A percentile compares a stretch with the other conserved stretches of the same genome.
Evolutionary conservation across 2,113 vertebrate species (phyloP).

Genomic region (Petrocephalus microphthalmus): DNA sequence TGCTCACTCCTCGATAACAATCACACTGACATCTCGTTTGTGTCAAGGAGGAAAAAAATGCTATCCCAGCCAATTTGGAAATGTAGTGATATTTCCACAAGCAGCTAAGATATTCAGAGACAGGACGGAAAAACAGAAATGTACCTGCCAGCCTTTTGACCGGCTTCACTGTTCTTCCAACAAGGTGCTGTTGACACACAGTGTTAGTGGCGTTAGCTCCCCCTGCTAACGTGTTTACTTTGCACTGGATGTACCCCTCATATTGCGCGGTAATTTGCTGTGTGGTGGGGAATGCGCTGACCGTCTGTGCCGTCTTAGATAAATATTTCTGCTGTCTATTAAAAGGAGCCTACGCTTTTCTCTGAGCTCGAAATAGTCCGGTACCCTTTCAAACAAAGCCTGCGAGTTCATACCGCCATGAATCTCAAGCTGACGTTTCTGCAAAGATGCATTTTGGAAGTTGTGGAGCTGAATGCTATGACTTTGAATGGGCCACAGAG

Average conservation of each 20-base stretch:
- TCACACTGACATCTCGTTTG: not conserved
- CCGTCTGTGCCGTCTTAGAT: not conserved
- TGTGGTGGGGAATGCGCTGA: not conserved
- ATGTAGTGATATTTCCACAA: not conserved
- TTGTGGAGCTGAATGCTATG: not conserved
- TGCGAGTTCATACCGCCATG: not conserved
- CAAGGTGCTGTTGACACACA: not conserved
- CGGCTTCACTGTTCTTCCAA: not conserved
- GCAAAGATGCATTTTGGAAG: not conserved
- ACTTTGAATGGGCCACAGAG: not conserved
- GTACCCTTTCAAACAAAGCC: not conserved
- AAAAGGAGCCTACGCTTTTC: not conserved
- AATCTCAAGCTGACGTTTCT: not conserved
- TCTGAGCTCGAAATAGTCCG: not conserved
- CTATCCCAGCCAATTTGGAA: not conserved
- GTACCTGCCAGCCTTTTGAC: not conserved
- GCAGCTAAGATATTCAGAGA: not conserved
- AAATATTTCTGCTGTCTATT: not conserved
- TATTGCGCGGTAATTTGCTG: not conserved
- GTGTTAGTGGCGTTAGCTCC: not conserved
- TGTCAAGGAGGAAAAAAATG: not conserved
- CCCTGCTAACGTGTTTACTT: not conserved
- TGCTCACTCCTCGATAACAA: not conserved
- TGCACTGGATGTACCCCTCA: not conserved
- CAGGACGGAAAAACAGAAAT: not conserved